A percentile compares a stretch with the other conserved stretches of the same genome.
phyloP scores from a whole-genome alignment of 2,888 invertebrate species.

The Dicycla oo region DNA sequence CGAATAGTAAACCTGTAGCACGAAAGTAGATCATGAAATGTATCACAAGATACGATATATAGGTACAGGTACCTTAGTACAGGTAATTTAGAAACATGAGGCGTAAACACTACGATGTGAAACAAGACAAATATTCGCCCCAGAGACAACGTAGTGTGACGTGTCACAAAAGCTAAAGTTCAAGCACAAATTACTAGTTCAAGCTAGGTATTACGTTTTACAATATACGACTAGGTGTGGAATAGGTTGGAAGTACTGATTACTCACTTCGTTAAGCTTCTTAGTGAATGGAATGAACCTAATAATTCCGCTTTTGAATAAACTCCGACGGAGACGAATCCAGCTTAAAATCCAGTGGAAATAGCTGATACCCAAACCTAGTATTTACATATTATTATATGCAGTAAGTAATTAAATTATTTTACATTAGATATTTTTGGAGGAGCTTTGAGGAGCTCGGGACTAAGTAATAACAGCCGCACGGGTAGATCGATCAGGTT shows the following conservation, averaged over 20 bases:
- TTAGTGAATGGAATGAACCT: slow-evolving; percentile 45
- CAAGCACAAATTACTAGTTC: slow-evolving; percentile 40
- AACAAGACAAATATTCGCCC: slow-evolving; percentile 9
- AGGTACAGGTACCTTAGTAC: background rate
- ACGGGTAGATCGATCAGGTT: too few species aligned
- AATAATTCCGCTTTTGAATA: slow-evolving; percentile 21
- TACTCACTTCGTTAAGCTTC: slow-evolving; percentile 30
- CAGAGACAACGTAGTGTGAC: slow-evolving; percentile 1
- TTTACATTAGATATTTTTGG: background rate
- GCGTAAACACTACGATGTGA: slow-evolving; percentile 1
- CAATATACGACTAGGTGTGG: slow-evolving; percentile 15
- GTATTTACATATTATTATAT: too few species aligned
- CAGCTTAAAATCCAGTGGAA: background rate
- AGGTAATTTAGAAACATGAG: slow-evolving; percentile 20
- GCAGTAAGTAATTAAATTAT: background rate
- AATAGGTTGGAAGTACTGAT: background rate
- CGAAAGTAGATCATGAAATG: slow-evolving; percentile 54
- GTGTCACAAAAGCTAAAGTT: slow-evolving; percentile 32
- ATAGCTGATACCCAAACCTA: background rate
- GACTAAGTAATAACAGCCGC: too few species aligned
- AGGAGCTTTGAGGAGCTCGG: too few species aligned
- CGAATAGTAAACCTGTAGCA: slow-evolving; percentile 34
- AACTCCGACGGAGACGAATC: background rate
- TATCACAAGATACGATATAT: slow-evolving; percentile 19
- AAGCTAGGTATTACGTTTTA: slow-evolving; percentile 30